Evolutionary conservation across 1,140 invertebrate species (phyloP).

Genomic region (Penaeus vannamei): DNA sequence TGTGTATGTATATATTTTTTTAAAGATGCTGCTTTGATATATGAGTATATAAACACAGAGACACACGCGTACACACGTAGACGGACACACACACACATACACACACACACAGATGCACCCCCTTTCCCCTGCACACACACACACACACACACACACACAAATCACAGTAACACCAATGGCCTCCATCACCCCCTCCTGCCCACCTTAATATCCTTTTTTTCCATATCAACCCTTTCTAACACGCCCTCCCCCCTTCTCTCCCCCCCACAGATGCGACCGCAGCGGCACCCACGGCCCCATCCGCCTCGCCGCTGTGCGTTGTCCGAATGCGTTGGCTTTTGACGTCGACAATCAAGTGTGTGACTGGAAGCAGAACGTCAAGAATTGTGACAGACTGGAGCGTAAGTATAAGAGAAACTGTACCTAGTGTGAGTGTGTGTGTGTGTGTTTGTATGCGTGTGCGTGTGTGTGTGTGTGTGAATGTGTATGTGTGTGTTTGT

Average conservation of each 20-base stretch:
- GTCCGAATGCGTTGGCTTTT: conserved; percentile 91
- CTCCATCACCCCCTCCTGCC: too few relatives aligned
- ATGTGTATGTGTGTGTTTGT: conserved; percentile 10
- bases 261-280: conserved; percentile 84
- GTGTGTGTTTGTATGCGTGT: conserved; percentile 7
- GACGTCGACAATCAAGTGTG: conserved; percentile 95
- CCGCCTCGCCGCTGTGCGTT: conserved; percentile 87
- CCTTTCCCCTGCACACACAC: not conserved
- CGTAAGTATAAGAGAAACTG: conserved; percentile 80
- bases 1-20: not conserved
- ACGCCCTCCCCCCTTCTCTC: not conserved
- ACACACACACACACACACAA: not conserved
- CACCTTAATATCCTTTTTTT: not conserved
- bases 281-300: conserved; percentile 87
- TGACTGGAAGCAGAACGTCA: conserved; percentile 96
- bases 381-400: conserved; percentile 92
- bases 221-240: not conserved
- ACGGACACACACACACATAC: too few relatives aligned
- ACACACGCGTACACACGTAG: too few relatives aligned
- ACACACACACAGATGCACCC: not conserved
- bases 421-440: not conserved
- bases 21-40: not conserved
- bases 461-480: conserved; percentile 29
- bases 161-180: too few relatives aligned
- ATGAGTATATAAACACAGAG: not conserved